Conservation (phyloP, 2,113 vertebrate genomes). For the Muntiacus reevesi region DNA sequence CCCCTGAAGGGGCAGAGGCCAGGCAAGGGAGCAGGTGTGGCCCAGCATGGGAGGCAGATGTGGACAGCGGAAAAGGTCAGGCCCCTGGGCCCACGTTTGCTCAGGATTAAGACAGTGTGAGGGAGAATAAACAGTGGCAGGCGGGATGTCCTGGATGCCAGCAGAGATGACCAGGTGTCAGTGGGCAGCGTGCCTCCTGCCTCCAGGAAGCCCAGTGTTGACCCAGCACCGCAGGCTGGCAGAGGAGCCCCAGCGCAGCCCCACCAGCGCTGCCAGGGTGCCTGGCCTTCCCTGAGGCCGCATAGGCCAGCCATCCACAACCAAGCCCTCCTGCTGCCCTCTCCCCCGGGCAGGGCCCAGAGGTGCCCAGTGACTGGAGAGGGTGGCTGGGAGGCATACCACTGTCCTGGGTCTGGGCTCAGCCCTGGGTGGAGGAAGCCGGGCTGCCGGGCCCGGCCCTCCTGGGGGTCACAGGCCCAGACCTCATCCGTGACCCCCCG, state of each 20-base stretch:
- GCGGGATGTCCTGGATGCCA: not conserved
- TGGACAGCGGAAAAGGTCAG: not conserved
- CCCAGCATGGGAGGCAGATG: not conserved
- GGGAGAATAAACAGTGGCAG: not conserved
- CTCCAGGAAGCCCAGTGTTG: constrained; percentile 58
- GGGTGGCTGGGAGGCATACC: not conserved
- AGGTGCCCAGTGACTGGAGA: not conserved
- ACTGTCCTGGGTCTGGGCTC: not conserved
- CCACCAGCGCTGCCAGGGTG: rapidly evolving
- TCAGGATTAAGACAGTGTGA: constrained; percentile 23
- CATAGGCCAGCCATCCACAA: not conserved
- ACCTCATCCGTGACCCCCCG: rapidly evolving
- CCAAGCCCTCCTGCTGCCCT: not conserved
- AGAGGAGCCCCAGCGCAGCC: not conserved
- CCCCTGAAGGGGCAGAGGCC: no score
- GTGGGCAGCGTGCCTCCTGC: constrained; percentile 10
- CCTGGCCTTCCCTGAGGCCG: not conserved
- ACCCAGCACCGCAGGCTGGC: not conserved
- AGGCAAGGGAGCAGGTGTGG: rapidly evolving
- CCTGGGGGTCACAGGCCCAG: rapidly evolving
- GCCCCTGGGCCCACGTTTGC: not conserved
- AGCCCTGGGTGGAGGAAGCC: not conserved
- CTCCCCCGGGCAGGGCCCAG: not conserved
- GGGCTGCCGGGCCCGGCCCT: rapidly evolving
- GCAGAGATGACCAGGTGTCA: not conserved